These are phyloP conservation scores for Cantharis lateralis DNA, from an alignment of 2,888 invertebrate genomes.

Conservation along the genomic window DNA sequence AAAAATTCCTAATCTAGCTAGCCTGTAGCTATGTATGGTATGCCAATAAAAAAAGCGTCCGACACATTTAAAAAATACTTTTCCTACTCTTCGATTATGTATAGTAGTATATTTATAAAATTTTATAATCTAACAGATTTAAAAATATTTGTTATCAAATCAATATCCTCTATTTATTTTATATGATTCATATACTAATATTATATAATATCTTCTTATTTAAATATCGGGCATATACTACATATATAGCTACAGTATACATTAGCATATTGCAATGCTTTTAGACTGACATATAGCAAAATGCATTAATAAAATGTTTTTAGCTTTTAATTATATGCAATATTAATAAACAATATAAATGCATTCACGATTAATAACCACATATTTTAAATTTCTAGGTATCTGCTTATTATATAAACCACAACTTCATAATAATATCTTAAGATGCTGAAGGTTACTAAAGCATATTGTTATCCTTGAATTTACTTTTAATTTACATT, in stretches of 20 bases:
- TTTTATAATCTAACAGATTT: neutral
- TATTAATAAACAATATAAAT: neutral
- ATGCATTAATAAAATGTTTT: neutral
- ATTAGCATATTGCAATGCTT: neutral
- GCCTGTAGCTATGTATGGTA: neutral
- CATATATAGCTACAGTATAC: too few relatives aligned
- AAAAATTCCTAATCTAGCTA: neutral
- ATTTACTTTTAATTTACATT: neutral
- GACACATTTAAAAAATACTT: neutral
- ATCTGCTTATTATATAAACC: neutral
- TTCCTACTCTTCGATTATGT: neutral
- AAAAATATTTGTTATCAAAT: neutral
- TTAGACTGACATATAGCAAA: too few relatives aligned
- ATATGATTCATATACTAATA: neutral
- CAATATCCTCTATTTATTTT: neutral
- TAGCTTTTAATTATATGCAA: neutral
- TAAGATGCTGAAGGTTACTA: neutral
- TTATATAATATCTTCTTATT: too few relatives aligned
- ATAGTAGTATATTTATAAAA: neutral
- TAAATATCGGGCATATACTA: neutral
- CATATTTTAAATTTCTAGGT: too few relatives aligned
- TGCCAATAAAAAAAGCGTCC: neutral
- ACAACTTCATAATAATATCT: neutral
- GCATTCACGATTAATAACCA: neutral
- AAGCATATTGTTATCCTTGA: neutral